A percentile compares a stretch with the other conserved stretches of the same genome.
Evolutionary conservation across 2,113 vertebrate genomes (phyloP).

Genomic region (Ptyas mucosa): DNA sequence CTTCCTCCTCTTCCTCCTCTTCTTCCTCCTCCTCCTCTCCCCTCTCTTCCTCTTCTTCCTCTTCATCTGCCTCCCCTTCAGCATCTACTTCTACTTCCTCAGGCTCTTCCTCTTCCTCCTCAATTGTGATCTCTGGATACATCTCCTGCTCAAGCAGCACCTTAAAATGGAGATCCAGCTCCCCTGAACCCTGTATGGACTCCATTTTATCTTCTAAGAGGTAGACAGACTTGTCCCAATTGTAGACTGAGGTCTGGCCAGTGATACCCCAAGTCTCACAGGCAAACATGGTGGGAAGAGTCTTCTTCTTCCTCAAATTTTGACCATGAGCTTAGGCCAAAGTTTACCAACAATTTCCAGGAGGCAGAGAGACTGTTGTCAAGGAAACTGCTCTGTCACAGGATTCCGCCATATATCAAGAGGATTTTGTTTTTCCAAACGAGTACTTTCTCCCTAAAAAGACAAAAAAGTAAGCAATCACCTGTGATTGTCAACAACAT

Average conservation of each 20-base stretch:
- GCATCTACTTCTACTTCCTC: background rate
- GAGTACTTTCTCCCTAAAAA: background rate
- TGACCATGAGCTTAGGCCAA: background rate
- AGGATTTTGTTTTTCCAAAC: background rate
- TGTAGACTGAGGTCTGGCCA: slow-evolving; percentile 24
- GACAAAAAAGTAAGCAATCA: background rate
- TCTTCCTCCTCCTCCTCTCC: background rate
- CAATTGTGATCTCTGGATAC: slow-evolving; percentile 23
- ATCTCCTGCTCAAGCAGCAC: slow-evolving; percentile 21
- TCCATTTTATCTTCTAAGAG: slow-evolving; percentile 25
- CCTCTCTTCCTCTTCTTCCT: background rate
- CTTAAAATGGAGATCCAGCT: slow-evolving; percentile 25
- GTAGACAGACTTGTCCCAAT: slow-evolving; percentile 19
- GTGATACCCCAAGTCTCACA: slow-evolving; percentile 22
- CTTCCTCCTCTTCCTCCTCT: background rate
- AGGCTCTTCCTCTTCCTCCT: slow-evolving; percentile 1
- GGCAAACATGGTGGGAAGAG: slow-evolving; percentile 19
- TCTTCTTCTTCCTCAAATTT: background rate
- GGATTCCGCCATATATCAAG: background rate
- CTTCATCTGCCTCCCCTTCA: background rate
- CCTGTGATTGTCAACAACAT: background rate
- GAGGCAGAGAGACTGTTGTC: background rate
- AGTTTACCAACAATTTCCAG: background rate
- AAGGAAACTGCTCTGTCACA: background rate
- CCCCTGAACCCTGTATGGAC: background rate